Evolutionary conservation across 2,888 invertebrate species (phyloP), one percentile per base, ranked within the genome.

Genomic region (Zhengitettix transpicula): DNA sequence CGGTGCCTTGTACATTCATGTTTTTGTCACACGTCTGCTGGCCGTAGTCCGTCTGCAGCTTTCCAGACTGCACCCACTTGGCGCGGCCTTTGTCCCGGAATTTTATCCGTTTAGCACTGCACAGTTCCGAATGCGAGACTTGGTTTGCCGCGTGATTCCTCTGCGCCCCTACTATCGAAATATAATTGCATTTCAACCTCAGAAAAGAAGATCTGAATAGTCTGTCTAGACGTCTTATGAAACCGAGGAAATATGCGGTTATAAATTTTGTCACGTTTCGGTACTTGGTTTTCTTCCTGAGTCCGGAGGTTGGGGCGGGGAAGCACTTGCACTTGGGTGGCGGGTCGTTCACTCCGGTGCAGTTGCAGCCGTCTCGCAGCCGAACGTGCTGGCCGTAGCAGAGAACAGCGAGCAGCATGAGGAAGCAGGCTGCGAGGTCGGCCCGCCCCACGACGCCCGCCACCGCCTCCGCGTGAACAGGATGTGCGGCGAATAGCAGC

Each of bases 391-490:
- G 83, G 68, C 84, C 82, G 74, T 95, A 97, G 57, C 86, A 81
- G 67, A 94, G 79, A 71, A 96, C 87, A 66, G 94, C 86, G 63
- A 91, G 76, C 63, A 96, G 81, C 73, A 92, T 94, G 73, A 94
- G 87, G 68, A 92, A 84, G 71, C 93, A 92, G 14, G 95, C 90
- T 40, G 92, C 86, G 53, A 97, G 78, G 73, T 98, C 98, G 3
- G 97, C 96, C 60, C 97, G 81, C 1, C 98, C 98, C 14, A 98
- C 97, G 57, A 95, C 82, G 40, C 94, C 94, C 0, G 96, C 92
- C 42, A 97, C 96, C 0, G 97, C 95, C 74, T 98, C 98, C 7
- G 93, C 91, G 76, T 97, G 97, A 67, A 98, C 85, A 14, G 97
- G 97, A 75, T 98, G 97, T 1, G 88, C 85, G 42, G 97, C 94